Base-by-base conservation (phyloP, 2,888 invertebrate genomes). In the Parapristionchus giblindavisi region DNA sequence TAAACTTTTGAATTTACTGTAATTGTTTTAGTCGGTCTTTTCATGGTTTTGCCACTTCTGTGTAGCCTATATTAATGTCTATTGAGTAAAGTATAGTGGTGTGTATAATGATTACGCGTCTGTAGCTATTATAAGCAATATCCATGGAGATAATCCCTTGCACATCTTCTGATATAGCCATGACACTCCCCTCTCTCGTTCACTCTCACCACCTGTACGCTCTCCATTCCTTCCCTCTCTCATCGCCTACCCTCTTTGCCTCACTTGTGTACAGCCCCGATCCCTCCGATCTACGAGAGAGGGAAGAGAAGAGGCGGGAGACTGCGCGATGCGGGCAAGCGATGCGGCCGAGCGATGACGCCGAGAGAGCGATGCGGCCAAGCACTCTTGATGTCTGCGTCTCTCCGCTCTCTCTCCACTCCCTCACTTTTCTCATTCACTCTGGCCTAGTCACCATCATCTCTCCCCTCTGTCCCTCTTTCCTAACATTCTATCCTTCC, bases 391-490 rank as follows among this genome's bases (percentile, higher is more conserved):
- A 24, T 21, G n/a, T 21, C 38, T 38, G 6, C 4, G 8, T 27
- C 40, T 4, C 65, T 27, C 43, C 48, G 17, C 24, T 5, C 76
- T 72, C 27, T 17, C 56, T 40, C 78, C 79, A 60, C 75, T 51
- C 51, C 58, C n/a, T n/a, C n/a, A n/a, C n/a, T n/a, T n/a, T n/a
- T n/a, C n/a, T n/a, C n/a, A n/a, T 66, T 2, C 71, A 36, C 56
- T 77, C 56, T 21, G 65, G 61, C 68, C 75, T 61, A 54, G 71
- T 54, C 48, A 75, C 54, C 65, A 65, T 76, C 51, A 76, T 54
- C 73, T 74, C 77, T 60, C 29, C 29, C 58, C 24, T n/a, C 58
- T 58, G 24, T 58, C 29, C 58, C 24, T 68, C 38, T 34, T 71
- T 43, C 36, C 52, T 36, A 32, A 3, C 76, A 5, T 29, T 36